These are phyloP conservation scores for Poecilia picta DNA, from an alignment of 2,797 vertebrate genomes.

Conservation along the genomic window DNA sequence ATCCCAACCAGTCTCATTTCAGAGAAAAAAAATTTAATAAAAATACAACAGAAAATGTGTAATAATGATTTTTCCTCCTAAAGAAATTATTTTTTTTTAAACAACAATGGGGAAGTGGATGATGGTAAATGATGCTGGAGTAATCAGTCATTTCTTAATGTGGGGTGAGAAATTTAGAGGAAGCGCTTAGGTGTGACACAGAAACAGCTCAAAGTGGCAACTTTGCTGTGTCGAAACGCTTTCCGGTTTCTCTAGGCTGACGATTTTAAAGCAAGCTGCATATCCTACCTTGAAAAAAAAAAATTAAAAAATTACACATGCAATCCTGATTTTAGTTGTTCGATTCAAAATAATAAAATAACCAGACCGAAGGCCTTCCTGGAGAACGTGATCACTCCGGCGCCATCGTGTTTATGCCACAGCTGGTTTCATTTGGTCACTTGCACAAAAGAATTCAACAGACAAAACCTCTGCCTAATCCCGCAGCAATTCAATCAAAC, in stretches of 20 bases:
- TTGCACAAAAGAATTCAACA: constrained; percentile 56
- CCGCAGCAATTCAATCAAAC: constrained; percentile 63
- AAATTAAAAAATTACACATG: background rate
- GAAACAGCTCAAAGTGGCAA: constrained; percentile 66
- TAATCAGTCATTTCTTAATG: constrained; percentile 68
- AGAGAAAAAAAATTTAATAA: background rate
- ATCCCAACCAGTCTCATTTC: background rate
- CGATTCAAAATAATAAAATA: background rate
- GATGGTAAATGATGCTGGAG: constrained; percentile 53
- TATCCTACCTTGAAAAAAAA: no score
- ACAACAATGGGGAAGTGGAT: constrained; percentile 42
- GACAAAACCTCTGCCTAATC: constrained; percentile 67
- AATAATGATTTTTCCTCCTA: background rate
- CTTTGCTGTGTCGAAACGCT: constrained; percentile 61
- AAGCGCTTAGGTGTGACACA: constrained; percentile 67
- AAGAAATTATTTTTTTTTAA: background rate
- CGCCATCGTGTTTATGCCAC: constrained; percentile 25
- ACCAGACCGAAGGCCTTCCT: background rate
- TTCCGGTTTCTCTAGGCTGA: constrained; percentile 28
- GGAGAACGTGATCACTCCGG: background rate
- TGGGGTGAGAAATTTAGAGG: constrained; percentile 61
- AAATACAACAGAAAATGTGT: background rate
- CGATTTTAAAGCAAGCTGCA: background rate
- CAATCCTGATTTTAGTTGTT: background rate
- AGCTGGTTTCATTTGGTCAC: constrained; percentile 30